phyloP scores from a whole-genome alignment of 2,888 invertebrate genomes.

The Belgica antarctica region DNA sequence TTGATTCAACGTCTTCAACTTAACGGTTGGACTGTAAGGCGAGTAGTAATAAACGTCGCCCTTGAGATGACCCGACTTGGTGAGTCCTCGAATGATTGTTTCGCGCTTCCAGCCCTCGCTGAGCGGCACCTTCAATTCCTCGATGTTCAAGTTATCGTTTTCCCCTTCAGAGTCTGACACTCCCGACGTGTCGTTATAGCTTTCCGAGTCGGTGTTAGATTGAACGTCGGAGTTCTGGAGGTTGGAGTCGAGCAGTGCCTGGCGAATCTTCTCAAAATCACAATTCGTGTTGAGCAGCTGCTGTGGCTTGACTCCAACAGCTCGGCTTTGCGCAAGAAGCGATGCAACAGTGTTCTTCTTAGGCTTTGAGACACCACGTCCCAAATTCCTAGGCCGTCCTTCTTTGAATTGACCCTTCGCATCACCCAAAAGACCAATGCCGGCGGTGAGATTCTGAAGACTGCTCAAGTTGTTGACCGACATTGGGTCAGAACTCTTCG shows the following conservation, averaged over 20 bases:
- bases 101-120: constrained; percentile 88
- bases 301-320: constrained; percentile 74
- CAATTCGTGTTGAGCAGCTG: constrained; percentile 64
- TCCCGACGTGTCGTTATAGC: constrained; percentile 60
- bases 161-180: constrained; percentile 61
- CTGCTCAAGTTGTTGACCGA: constrained; percentile 51
- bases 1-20: constrained; percentile 55
- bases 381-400: constrained; percentile 78
- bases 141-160: constrained; percentile 53
- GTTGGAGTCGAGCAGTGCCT: constrained; percentile 59
- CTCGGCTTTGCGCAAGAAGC: constrained; percentile 79
- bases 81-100: constrained; percentile 83
- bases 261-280: constrained; percentile 60
- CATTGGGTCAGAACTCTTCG: constrained; percentile 3
- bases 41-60: constrained; percentile 92
- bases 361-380: constrained; percentile 83
- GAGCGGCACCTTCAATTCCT: constrained; percentile 64
- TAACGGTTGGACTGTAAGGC: constrained; percentile 61
- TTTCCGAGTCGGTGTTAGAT: constrained; percentile 62
- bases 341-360: constrained; percentile 92
- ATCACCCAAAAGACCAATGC: constrained; percentile 47
- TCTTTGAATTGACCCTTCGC: constrained; percentile 58
- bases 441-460: constrained; percentile 55
- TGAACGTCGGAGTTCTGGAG: constrained; percentile 59
- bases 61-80: constrained; percentile 79